phyloP scores from a whole-genome alignment of 2,888 invertebrate species.

The Microctonus aethiopoides region DNA sequence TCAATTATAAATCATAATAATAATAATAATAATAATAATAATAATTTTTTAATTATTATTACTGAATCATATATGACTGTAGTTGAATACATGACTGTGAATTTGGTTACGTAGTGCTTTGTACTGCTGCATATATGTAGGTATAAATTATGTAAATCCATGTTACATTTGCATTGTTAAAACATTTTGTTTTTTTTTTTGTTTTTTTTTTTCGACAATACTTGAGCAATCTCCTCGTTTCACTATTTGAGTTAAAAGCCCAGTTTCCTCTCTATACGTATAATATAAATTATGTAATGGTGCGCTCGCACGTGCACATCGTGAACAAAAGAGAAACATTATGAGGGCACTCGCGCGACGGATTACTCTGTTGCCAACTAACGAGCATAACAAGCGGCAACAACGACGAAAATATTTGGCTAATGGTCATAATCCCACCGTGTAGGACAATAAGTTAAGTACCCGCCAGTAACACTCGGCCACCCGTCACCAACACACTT shows the following conservation, averaged over 20 bases:
- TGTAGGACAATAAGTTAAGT: conserved; percentile 61
- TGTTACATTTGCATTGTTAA: neutral
- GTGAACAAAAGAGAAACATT: conserved; percentile 49
- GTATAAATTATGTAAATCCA: neutral
- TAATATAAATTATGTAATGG: too few relatives aligned
- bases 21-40: too few relatives aligned
- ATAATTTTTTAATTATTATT: too few relatives aligned
- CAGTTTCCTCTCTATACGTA: neutral
- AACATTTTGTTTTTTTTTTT: neutral
- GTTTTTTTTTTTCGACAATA: neutral
- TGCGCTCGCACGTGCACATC: conserved; percentile 28
- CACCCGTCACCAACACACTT: conserved; percentile 53
- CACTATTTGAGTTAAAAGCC: neutral
- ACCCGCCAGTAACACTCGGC: conserved; percentile 59
- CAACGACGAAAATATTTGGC: conserved; percentile 58
- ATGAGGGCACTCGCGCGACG: conserved; percentile 47
- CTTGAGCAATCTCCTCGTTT: neutral
- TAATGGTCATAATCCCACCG: conserved; percentile 58
- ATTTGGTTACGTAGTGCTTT: too few relatives aligned
- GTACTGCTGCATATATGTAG: too few relatives aligned
- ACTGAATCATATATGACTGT: too few relatives aligned
- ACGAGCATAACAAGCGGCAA: conserved; percentile 56
- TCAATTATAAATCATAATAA: neutral
- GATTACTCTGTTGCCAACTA: conserved; percentile 53
- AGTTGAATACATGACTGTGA: too few relatives aligned